Conservation (phyloP, 2,888 invertebrate genomes). For the Tromatobia lineatoria region DNA sequence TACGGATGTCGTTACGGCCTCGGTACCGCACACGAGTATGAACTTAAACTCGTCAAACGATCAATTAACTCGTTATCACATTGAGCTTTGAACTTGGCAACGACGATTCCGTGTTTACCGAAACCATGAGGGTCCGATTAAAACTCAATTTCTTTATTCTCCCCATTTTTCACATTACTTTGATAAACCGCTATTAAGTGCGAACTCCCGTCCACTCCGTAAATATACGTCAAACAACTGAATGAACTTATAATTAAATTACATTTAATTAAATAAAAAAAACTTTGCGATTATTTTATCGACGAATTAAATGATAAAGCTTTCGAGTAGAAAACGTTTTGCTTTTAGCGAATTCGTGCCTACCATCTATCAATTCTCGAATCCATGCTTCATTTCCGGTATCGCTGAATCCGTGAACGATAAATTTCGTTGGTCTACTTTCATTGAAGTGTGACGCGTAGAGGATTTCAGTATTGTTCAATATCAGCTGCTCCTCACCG, state of each 20-base stretch:
- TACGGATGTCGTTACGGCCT: conserved; percentile 7
- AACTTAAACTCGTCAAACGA: conserved; percentile 67
- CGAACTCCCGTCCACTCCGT: background rate
- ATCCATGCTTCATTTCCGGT: conserved; percentile 81
- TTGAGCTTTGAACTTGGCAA: conserved; percentile 75
- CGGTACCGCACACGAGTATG: conserved; percentile 56
- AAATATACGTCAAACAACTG: background rate
- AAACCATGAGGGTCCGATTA: conserved; percentile 74
- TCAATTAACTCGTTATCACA: conserved; percentile 75
- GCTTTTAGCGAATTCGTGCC: conserved; percentile 25
- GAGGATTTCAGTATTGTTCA: conserved; percentile 80
- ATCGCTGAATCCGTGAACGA: conserved; percentile 81
- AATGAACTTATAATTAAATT: conserved; percentile 4
- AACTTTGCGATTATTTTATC: conserved; percentile 19
- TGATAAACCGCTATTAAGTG: conserved; percentile 13
- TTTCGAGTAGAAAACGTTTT: conserved; percentile 1
- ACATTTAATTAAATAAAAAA: conserved; percentile 17
- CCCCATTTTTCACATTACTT: background rate
- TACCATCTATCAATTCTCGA: conserved; percentile 78
- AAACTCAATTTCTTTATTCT: conserved; percentile 56
- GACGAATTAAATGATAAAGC: background rate
- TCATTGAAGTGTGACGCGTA: conserved; percentile 82
- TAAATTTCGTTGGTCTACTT: conserved; percentile 80
- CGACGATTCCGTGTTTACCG: conserved; percentile 78
- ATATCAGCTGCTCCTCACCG: conserved; percentile 78